Conservation (phyloP, 1,140 invertebrate genomes). For the Microplitis mediator region DNA sequence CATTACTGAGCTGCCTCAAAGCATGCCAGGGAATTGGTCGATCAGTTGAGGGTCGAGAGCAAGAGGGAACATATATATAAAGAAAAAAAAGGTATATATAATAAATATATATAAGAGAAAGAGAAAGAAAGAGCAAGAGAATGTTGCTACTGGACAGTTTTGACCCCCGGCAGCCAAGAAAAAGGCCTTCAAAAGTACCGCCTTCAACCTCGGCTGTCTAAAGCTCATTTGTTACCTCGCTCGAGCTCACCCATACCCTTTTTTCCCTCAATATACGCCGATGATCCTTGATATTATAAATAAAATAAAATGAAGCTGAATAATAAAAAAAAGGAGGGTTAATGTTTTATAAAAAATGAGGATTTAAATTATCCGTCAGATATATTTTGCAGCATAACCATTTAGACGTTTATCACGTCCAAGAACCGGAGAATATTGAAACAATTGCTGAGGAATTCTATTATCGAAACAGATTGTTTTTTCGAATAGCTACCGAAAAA, state of each 20-base stretch:
- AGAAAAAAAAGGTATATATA: not conserved
- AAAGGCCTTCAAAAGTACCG: conserved; percentile 52
- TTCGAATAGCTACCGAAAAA: conserved; percentile 45
- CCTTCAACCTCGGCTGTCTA: conserved; percentile 42
- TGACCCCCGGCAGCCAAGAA: conserved; percentile 48
- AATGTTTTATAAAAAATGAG: too few species aligned
- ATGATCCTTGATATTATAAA: not conserved
- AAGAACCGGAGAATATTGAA: not conserved
- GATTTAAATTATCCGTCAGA: not conserved
- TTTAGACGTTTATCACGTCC: not conserved
- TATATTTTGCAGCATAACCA: not conserved
- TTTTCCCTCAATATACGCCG: not conserved
- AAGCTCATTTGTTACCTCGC: conserved; percentile 52
- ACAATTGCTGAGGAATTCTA: not conserved
- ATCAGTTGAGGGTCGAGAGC: conserved; percentile 10
- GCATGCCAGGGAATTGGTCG: conserved; percentile 6
- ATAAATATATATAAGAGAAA: conserved; percentile 19
- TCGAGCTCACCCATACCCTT: not conserved
- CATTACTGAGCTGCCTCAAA: conserved; percentile 39
- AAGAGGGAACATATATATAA: conserved; percentile 2
- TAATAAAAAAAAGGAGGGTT: too few species aligned
- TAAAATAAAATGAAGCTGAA: not conserved
- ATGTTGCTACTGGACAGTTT: conserved; percentile 47
- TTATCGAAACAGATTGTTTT: not conserved
- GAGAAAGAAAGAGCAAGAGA: conserved; percentile 37